Base-by-base conservation (phyloP, 2,888 invertebrate species). In the Mantis religiosa region DNA sequence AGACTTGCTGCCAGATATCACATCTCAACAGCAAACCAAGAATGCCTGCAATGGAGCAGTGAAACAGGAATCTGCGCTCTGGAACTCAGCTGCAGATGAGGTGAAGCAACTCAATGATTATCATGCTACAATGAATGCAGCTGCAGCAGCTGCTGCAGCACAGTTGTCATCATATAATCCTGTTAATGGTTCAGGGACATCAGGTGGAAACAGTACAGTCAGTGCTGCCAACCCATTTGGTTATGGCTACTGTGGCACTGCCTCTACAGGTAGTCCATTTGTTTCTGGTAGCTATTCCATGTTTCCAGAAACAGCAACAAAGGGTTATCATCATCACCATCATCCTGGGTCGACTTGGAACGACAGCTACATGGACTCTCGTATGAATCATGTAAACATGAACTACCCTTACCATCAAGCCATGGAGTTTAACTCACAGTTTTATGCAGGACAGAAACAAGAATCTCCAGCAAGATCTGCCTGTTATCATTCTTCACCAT, bases 201-300 rank as follows among this genome's bases (percentile, higher is more conserved):
- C 86, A 25, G 54, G 54, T 4, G 54, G 54, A 20, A 71, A 71
- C 4, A 71, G 54, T 20, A 71, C 54, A 20, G 82, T 88, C 89
- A 93, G 92, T 92, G 92, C 15, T 94, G 94, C 91, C 94, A 92
- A 90, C 94, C 94, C 2, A 94, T 94, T 87, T 93, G 87, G 86
- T 28, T 90, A 90, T 88, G 90, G 90, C 20, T 89, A 88, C 82
- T 90, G 89, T 84, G 88, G 88, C 12, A 71, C 54, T 71, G 54
- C 54, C 25, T 88, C 87, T 71, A n/a, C 90, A 20, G 82, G 54
- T 28, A 83, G 82, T 88, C 88, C 90, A 7, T 90, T 89, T 82
- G 85, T 87, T 41, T 88, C 90, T 41, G 87, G 88, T 28, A 30
- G 88, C 47, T 89, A 89, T 54, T 47, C 89, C 14, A 87, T 88